Percentiles rank a stretch among this genome's conserved stretches.
Evolutionary conservation across 2,888 invertebrate genomes (phyloP).

Genomic region (Netelia virgata): DNA sequence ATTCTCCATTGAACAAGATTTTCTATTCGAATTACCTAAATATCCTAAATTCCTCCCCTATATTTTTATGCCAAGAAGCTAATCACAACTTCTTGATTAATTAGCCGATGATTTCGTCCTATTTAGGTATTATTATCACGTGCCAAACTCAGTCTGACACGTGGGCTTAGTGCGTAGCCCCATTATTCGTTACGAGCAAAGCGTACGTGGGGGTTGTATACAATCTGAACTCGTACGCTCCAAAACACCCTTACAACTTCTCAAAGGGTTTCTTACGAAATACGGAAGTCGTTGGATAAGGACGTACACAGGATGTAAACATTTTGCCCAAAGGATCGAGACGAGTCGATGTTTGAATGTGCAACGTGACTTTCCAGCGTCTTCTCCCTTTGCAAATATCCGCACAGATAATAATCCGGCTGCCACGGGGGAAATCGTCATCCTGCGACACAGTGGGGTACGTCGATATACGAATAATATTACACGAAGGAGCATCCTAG

Average conservation of each 20-base stretch:
- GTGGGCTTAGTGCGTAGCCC: too few species aligned
- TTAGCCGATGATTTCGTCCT: too few species aligned
- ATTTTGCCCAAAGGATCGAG: conserved; percentile 40
- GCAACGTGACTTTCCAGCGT: conserved; percentile 30
- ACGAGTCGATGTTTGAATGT: background rate
- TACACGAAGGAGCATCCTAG: too few species aligned
- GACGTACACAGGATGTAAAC: conserved; percentile 15
- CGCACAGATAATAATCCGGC: background rate
- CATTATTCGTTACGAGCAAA: too few species aligned
- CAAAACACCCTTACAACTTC: background rate
- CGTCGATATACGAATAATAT: too few species aligned
- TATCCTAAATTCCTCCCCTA: too few species aligned
- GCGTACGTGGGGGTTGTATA: too few species aligned
- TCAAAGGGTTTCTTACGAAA: background rate
- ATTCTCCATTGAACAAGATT: background rate
- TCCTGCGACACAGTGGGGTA: background rate
- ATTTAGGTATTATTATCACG: too few species aligned
- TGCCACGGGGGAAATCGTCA: conserved; percentile 1
- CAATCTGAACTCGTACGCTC: too few species aligned
- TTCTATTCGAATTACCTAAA: conserved; percentile 1
- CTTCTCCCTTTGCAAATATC: background rate
- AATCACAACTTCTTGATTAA: too few species aligned
- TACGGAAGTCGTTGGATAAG: background rate
- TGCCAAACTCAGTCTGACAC: too few species aligned
- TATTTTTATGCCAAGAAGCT: too few species aligned